Evolutionary conservation across 2,888 invertebrate genomes (phyloP).

Genomic region (Megalurothrips usitatus): DNA sequence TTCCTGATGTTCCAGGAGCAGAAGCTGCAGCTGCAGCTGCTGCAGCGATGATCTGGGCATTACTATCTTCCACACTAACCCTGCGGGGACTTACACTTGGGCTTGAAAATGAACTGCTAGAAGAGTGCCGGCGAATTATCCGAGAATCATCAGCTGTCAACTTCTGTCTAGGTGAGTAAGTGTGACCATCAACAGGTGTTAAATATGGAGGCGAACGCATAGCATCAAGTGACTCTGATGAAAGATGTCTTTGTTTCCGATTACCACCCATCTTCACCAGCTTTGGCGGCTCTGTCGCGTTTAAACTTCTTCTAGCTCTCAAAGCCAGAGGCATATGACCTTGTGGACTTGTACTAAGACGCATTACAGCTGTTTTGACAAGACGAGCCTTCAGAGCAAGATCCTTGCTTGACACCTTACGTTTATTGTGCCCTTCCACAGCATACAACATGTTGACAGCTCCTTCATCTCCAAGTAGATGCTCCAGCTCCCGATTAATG

Average conservation of each 20-base stretch:
- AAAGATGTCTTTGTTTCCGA: background rate
- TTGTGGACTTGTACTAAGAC: slow-evolving; percentile 51
- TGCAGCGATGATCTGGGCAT: background rate
- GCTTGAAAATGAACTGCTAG: slow-evolving; percentile 51
- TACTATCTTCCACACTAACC: slow-evolving; percentile 33
- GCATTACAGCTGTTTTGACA: slow-evolving; percentile 56
- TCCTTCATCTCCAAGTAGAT: slow-evolving; percentile 75
- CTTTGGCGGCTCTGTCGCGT: slow-evolving; percentile 47
- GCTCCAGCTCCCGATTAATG: slow-evolving; percentile 64
- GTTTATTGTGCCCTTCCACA: slow-evolving; percentile 52
- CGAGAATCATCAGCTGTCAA: slow-evolving; percentile 68
- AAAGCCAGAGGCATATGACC: slow-evolving; percentile 45
- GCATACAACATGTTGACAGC: slow-evolving; percentile 81
- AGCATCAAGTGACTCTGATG: background rate
- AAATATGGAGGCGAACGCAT: slow-evolving; percentile 1
- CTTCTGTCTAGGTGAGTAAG: background rate
- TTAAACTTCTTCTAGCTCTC: slow-evolving; percentile 51
- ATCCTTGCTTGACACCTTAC: slow-evolving; percentile 42
- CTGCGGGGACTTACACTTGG: slow-evolving; percentile 38
- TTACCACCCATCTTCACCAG: slow-evolving; percentile 38
- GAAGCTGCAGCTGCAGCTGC: background rate
- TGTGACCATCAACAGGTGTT: background rate
- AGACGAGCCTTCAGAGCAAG: slow-evolving; percentile 56
- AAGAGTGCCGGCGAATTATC: slow-evolving; percentile 76
- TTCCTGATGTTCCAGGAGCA: background rate